Evolutionary conservation across 2,888 invertebrate species (phyloP).

Genomic region (Nomada flava): DNA sequence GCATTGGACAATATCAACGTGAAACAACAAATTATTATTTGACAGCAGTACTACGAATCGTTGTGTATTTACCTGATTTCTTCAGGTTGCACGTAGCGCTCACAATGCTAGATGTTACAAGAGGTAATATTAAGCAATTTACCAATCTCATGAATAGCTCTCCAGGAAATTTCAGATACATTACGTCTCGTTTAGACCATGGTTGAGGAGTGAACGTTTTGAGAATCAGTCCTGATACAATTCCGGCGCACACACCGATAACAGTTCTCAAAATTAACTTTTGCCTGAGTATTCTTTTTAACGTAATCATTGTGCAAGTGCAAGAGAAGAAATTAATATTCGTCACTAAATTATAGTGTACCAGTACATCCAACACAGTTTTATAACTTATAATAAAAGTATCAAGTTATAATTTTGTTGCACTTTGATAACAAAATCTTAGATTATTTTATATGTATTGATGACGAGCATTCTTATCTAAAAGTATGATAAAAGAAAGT

Average conservation of each 20-base stretch:
- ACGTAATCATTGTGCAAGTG: slow-evolving; percentile 30
- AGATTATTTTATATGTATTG: slow-evolving; percentile 2
- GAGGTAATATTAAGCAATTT: slow-evolving; percentile 96
- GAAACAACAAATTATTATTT: neutral
- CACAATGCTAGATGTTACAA: slow-evolving; percentile 95
- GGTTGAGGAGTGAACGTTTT: slow-evolving; percentile 80
- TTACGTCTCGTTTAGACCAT: slow-evolving; percentile 93
- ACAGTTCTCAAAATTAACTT: slow-evolving; percentile 71
- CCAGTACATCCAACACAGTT: neutral
- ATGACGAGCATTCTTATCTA: slow-evolving; percentile 51
- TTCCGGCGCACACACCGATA: slow-evolving; percentile 72
- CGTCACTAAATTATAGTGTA: neutral
- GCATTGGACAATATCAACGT: slow-evolving; percentile 2
- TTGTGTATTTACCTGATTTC: slow-evolving; percentile 74
- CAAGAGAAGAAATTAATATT: neutral
- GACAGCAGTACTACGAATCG: neutral
- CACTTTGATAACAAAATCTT: neutral
- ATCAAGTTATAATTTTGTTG: neutral
- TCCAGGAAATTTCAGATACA: slow-evolving; percentile 97
- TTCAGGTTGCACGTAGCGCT: slow-evolving; percentile 85
- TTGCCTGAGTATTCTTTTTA: slow-evolving; percentile 51
- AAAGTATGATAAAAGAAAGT: slow-evolving; percentile 6
- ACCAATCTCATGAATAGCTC: slow-evolving; percentile 97
- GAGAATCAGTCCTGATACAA: slow-evolving; percentile 72
- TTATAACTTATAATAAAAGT: neutral